A percentile compares a stretch with the other conserved stretches of the same genome.
These are phyloP conservation scores for Muscina levida DNA, from an alignment of 2,888 invertebrate species.

Conservation along the genomic window DNA sequence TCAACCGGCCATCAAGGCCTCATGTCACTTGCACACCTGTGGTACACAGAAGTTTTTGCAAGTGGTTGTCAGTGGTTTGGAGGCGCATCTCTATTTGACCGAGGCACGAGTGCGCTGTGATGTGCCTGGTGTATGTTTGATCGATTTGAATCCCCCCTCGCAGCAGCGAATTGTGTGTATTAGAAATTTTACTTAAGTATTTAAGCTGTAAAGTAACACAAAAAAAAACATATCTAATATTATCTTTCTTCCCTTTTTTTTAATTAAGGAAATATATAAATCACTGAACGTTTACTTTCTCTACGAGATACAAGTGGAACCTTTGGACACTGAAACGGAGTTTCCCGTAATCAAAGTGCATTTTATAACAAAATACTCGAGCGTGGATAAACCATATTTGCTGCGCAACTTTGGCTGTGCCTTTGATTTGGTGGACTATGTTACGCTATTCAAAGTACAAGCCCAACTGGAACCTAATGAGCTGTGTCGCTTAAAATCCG, in stretches of 20 bases:
- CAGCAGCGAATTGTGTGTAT: slow-evolving; percentile 82
- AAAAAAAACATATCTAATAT: too few relatives aligned
- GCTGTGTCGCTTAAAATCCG: slow-evolving; percentile 92
- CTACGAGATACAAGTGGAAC: slow-evolving; percentile 89
- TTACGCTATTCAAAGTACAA: slow-evolving; percentile 90
- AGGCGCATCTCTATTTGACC: slow-evolving; percentile 81
- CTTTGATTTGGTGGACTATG: slow-evolving; percentile 90
- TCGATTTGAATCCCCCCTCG: slow-evolving; percentile 85
- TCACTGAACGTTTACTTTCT: slow-evolving; percentile 89
- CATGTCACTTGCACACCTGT: slow-evolving; percentile 91
- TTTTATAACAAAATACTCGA: slow-evolving; percentile 84
- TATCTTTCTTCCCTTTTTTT: slow-evolving; percentile 65
- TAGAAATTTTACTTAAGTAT: slow-evolving; percentile 1
- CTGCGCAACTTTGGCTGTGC: slow-evolving; percentile 83
- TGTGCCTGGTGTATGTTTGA: slow-evolving; percentile 83
- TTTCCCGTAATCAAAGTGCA: slow-evolving; percentile 83
- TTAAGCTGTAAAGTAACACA: slow-evolving; percentile 19
- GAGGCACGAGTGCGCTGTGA: slow-evolving; percentile 82
- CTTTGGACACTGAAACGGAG: slow-evolving; percentile 82
- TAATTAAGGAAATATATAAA: slow-evolving; percentile 85
- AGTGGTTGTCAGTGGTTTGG: slow-evolving; percentile 85
- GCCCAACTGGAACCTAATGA: slow-evolving; percentile 88
- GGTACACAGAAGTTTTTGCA: slow-evolving; percentile 92
- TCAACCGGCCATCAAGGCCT: slow-evolving; percentile 89
- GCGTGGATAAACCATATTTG: slow-evolving; percentile 72